Evolutionary conservation across 2,113 vertebrate genomes (phyloP).

Genomic region (Gallinago undulata): DNA sequence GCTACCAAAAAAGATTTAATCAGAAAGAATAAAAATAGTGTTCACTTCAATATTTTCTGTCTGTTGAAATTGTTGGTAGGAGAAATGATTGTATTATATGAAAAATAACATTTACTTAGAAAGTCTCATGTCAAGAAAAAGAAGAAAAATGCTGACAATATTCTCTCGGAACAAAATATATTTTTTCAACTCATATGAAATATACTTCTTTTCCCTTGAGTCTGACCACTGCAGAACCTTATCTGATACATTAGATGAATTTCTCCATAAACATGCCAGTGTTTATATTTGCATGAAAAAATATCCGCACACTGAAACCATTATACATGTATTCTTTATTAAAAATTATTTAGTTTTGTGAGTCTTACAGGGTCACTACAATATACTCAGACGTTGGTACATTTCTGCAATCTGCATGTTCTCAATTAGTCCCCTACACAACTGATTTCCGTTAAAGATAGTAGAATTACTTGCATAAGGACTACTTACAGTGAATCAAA

Average conservation of each 20-base stretch:
- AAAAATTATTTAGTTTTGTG: background rate
- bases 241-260: background rate
- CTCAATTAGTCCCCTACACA: background rate
- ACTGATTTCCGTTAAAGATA: background rate
- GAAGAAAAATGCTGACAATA: conserved; percentile 5
- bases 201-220: background rate
- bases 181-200: background rate
- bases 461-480: background rate
- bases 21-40: conserved; percentile 1
- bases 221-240: background rate
- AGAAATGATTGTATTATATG: background rate
- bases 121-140: background rate
- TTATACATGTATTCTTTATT: background rate
- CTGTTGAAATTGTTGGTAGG: conserved; percentile 8
- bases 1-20: conserved; percentile 23
- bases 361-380: background rate
- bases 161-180: background rate
- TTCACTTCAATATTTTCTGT: background rate
- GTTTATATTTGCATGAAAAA: background rate
- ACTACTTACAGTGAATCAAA: background rate
- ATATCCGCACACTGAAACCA: background rate
- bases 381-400: background rate
- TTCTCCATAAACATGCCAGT: background rate
- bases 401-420: background rate
- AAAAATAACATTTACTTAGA: conserved; percentile 4